These are phyloP conservation scores for Steatocranus sp. DNA, from an alignment of 2,797 vertebrate genomes.

Conservation along the genomic window DNA sequence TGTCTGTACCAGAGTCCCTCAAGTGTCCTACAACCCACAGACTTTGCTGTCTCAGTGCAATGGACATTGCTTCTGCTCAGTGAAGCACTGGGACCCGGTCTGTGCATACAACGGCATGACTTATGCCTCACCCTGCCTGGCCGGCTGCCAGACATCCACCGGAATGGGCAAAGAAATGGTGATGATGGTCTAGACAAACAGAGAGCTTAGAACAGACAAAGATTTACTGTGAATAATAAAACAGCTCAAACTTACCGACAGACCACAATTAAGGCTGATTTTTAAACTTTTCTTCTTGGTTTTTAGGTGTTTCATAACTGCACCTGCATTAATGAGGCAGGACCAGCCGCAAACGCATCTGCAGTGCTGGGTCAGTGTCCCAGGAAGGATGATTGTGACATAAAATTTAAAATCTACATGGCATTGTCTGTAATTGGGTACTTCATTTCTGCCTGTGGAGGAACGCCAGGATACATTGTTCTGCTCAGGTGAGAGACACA, in stretches of 20 bases:
- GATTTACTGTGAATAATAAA: background rate
- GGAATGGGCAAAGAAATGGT: constrained; percentile 79
- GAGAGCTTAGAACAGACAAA: background rate
- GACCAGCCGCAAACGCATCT: constrained; percentile 70
- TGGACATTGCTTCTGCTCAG: constrained; percentile 81
- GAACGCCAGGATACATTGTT: constrained; percentile 86
- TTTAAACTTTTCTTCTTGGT: background rate
- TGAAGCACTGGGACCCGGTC: constrained; percentile 89
- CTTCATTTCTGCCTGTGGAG: constrained; percentile 85
- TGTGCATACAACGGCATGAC: constrained; percentile 87
- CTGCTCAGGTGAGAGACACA: constrained; percentile 81
- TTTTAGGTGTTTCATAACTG: constrained; percentile 88
- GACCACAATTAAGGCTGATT: background rate
- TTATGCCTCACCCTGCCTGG: constrained; percentile 88
- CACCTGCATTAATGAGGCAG: constrained; percentile 74
- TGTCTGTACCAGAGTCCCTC: constrained; percentile 62
- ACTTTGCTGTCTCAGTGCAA: constrained; percentile 87
- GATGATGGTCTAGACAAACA: constrained; percentile 32
- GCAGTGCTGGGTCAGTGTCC: constrained; percentile 82
- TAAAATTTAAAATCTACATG: constrained; percentile 87
- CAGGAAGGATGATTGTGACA: constrained; percentile 79
- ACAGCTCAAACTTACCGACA: background rate
- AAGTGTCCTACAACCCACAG: constrained; percentile 67
- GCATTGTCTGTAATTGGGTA: constrained; percentile 81
- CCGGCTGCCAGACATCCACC: constrained; percentile 81